Base-by-base conservation (phyloP, 2,113 vertebrate genomes). In the Dendropsophus ebraccatus region DNA sequence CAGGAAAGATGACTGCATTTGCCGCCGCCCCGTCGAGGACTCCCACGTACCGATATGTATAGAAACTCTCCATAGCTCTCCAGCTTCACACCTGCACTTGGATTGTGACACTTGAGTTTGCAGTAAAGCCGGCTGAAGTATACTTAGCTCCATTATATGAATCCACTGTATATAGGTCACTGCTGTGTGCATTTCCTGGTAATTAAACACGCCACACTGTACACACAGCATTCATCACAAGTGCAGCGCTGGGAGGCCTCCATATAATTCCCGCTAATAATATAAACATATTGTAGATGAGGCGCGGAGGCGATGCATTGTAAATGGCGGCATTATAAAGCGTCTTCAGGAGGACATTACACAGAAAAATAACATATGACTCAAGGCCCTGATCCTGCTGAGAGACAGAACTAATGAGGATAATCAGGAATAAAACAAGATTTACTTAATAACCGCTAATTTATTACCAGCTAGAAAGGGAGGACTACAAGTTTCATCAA, bases 151-250 rank as follows among this genome's bases (percentile, higher is more conserved):
- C 1, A 30, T 70, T 83, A 30, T 60, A 37, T 74, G 32, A 21
- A 60, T 75, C 30, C 75, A 49, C 8, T 11, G 47, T 49, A 74
- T 74, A 75, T 58, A 75, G 82, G 82, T 75, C 69, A 83, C 50
- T 16, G 21, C 35, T 74, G 82, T 73, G 69, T 54, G 65, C n/a
- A 9, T 74, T 60, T 56, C 23, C 54, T 58, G 41, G 50, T 83
- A 74, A 83, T 45, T 83, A 83, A 83, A 70, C 65, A 23, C 21
- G 23, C 19, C 65, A 58, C 65, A 83, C 23, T 45, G 19, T 72
- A 83, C 49, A 37, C 32, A 41, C 23, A 32, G 54, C 35, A 62
- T 62, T 80, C 37, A 62, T 80, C 35, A 80, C 21, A 37, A 11
- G 35, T 54, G 32, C 37, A 83, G 35, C 32, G 32, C 67, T n/a